These are phyloP conservation scores for Coregonus ussuriensis DNA, from an alignment of 2,797 vertebrate genomes.

Conservation along the genomic window DNA sequence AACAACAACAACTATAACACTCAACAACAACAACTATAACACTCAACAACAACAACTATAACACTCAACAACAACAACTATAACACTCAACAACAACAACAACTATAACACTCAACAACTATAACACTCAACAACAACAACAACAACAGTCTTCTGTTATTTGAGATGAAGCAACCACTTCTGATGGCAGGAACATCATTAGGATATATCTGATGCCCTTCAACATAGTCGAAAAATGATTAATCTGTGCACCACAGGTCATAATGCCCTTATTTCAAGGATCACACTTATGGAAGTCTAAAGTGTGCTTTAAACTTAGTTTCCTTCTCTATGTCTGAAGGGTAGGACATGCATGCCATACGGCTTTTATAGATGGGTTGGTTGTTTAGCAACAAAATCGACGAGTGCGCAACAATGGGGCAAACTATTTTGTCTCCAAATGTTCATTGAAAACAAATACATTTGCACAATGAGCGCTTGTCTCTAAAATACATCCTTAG, in stretches of 20 bases:
- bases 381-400: too few species aligned
- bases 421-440: too few species aligned
- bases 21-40: too few species aligned
- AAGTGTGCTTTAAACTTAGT: constrained; percentile 30
- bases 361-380: constrained; percentile 9
- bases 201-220: not conserved
- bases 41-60: too few species aligned
- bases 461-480: too few species aligned
- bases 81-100: too few species aligned
- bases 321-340: constrained; percentile 26
- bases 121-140: not conserved
- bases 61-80: too few species aligned
- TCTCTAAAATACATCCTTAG: too few species aligned
- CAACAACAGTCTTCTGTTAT: not conserved
- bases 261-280: not conserved
- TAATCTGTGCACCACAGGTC: not conserved
- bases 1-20: too few species aligned
- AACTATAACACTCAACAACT: too few species aligned
- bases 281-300: constrained; percentile 26
- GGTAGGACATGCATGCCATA: constrained; percentile 54
- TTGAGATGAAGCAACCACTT: not conserved
- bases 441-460: too few species aligned
- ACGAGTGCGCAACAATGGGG: too few species aligned
- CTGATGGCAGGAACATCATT: not conserved
- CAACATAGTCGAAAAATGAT: not conserved